Evolutionary conservation across 1,140 invertebrate species (phyloP).

Genomic region (Papilio polyxenes): DNA sequence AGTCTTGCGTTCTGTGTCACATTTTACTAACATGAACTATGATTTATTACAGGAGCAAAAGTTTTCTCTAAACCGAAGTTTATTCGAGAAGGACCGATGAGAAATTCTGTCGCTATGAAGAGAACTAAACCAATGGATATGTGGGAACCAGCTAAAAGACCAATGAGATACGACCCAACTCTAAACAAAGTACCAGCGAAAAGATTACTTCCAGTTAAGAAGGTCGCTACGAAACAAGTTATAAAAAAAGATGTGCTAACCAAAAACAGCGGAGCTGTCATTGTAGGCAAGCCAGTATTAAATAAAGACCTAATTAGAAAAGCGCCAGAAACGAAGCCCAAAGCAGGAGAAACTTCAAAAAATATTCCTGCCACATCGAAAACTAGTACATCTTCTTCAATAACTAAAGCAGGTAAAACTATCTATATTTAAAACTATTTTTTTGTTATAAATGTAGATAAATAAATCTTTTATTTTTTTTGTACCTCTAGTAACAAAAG

Average conservation of each 20-base stretch:
- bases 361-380: background rate
- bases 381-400: background rate
- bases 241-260: background rate
- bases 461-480: background rate
- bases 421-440: background rate
- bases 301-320: background rate
- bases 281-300: background rate
- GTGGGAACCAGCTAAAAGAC: background rate
- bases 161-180: background rate
- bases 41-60: constrained; percentile 12
- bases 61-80: background rate
- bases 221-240: background rate
- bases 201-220: background rate
- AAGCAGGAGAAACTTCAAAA: background rate
- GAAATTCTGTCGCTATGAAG: background rate
- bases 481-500: background rate
- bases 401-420: background rate
- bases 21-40: background rate
- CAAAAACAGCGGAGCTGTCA: background rate
- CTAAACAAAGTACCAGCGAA: background rate
- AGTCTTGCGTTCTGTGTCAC: background rate
- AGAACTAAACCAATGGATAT: background rate
- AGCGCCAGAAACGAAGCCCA: background rate
- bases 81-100: constrained; percentile 19
- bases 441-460: background rate